These are phyloP conservation scores for Xiphorhynchus elegans DNA, from an alignment of 2,113 vertebrate genomes.

Conservation along the genomic window DNA sequence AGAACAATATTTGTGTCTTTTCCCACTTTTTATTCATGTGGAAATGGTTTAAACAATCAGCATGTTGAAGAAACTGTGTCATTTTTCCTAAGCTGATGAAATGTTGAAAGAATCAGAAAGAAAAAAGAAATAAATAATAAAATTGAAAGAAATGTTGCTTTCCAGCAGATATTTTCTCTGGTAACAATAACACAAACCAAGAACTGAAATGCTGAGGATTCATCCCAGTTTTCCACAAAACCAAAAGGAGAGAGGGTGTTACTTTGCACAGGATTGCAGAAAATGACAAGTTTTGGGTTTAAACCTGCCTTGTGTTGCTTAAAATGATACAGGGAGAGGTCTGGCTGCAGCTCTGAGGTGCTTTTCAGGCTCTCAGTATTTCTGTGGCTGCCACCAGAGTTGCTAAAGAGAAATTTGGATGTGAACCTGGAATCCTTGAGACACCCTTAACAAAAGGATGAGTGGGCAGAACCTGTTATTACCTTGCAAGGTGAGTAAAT, in stretches of 20 bases:
- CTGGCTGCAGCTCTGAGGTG: background rate
- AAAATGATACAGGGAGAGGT: background rate
- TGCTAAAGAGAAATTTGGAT: background rate
- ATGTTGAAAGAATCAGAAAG: background rate
- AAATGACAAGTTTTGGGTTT: accelerated
- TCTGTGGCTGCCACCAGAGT: background rate
- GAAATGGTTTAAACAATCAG: background rate
- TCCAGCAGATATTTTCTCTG: background rate
- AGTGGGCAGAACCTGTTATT: background rate
- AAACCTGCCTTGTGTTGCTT: background rate
- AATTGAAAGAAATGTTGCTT: background rate
- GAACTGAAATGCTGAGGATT: background rate
- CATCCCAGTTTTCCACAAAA: background rate
- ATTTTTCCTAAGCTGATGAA: background rate
- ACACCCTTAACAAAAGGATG: background rate
- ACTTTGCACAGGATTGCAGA: background rate
- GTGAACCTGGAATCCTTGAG: background rate
- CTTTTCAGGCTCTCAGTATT: background rate
- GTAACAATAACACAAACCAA: background rate
- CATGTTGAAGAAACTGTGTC: background rate
- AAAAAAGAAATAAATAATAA: background rate
- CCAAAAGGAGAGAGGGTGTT: background rate
- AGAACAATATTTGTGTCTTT: background rate
- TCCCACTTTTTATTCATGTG: background rate
- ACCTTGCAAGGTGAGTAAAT: background rate